Evolutionary conservation across 1,140 invertebrate genomes (phyloP).

Genomic region (Akabosia matsudoensis): DNA sequence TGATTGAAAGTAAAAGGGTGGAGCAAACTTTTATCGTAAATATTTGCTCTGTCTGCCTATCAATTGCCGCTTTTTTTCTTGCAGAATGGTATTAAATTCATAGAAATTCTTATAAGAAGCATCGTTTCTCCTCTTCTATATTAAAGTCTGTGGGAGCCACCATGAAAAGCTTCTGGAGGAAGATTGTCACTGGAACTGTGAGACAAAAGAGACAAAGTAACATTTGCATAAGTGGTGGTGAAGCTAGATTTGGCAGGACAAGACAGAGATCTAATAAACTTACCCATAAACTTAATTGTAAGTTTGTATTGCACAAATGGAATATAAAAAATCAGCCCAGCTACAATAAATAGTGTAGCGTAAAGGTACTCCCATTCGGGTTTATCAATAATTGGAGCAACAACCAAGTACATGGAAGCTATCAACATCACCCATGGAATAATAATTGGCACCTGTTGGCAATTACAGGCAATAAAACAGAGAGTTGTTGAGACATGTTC

Average conservation of each 20-base stretch:
- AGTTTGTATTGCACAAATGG: slow-evolving; percentile 87
- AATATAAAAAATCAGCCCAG: slow-evolving; percentile 84
- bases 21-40: not conserved
- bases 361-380: slow-evolving; percentile 89
- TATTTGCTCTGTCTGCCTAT: not conserved
- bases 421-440: slow-evolving; percentile 83
- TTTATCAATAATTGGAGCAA: slow-evolving; percentile 86
- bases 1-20: not conserved
- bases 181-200: slow-evolving; percentile 81
- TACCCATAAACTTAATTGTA: slow-evolving; percentile 77
- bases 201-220: slow-evolving; percentile 49
- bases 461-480: not conserved
- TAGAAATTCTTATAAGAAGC: slow-evolving; percentile 40
- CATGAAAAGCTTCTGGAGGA: slow-evolving; percentile 83
- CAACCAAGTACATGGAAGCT: slow-evolving; percentile 84
- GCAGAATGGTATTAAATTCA: not conserved
- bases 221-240: slow-evolving; percentile 27
- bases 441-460: slow-evolving; percentile 75
- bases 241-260: not conserved
- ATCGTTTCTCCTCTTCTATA: slow-evolving; percentile 43
- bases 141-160: slow-evolving; percentile 85
- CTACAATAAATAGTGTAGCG: slow-evolving; percentile 79
- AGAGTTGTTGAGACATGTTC: no score
- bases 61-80: no score
- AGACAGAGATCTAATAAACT: slow-evolving; percentile 48